Conservation (phyloP, 2,888 invertebrate genomes). For the Chaetoderma sp. region DNA sequence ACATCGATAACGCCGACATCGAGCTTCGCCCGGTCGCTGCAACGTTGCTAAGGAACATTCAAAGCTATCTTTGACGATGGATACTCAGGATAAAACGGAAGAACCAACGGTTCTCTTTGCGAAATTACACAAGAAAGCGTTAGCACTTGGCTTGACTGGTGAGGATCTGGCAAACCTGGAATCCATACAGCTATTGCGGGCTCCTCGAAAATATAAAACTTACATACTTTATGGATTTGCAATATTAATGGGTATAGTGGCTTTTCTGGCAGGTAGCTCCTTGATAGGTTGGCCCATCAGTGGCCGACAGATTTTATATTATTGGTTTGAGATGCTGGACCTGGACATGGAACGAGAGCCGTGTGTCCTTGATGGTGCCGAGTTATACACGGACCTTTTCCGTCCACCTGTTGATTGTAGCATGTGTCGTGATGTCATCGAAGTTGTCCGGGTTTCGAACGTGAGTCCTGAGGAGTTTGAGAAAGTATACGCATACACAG, state of each 20-base stretch:
- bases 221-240: slow-evolving; percentile 13
- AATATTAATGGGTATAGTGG: slow-evolving; percentile 16
- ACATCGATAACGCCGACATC: no score
- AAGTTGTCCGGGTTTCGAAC: slow-evolving; percentile 77
- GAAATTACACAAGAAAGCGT: slow-evolving; percentile 45
- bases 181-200: slow-evolving; percentile 31
- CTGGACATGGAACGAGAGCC: slow-evolving; percentile 38
- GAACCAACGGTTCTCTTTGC: slow-evolving; percentile 28
- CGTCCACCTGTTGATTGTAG: slow-evolving; percentile 85
- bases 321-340: slow-evolving; percentile 43
- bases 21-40: no score
- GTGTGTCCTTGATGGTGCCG: slow-evolving; percentile 50
- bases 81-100: no score
- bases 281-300: slow-evolving; percentile 48
- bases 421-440: slow-evolving; percentile 78
- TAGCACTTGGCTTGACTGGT: slow-evolving; percentile 42
- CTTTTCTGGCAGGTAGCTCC: slow-evolving; percentile 28
- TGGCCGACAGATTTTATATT: slow-evolving; percentile 32
- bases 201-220: no score
- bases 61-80: no score
- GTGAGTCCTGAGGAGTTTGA: slow-evolving; percentile 81
- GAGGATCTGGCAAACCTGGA: slow-evolving; percentile 43
- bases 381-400: slow-evolving; percentile 70
- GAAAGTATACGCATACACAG: slow-evolving; percentile 80
- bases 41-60: no score